Evolutionary conservation across 2,888 invertebrate species (phyloP).

Genomic region (Kryphioiulus occultus): DNA sequence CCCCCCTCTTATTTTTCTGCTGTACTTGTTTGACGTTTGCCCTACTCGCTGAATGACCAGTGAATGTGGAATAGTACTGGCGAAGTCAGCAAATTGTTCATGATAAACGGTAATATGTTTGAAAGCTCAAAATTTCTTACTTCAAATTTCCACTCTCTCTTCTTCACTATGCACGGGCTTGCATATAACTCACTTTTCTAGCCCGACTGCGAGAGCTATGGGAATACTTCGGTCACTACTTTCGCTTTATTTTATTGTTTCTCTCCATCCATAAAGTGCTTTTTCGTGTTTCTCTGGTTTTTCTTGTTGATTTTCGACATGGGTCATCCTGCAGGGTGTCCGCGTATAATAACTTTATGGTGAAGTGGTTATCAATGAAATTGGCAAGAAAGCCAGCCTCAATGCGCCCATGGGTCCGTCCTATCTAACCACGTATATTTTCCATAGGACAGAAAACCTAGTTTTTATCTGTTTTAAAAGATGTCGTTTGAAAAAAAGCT

Average conservation of each 20-base stretch:
- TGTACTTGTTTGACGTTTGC: too few species aligned
- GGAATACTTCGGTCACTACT: constrained; percentile 21
- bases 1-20: too few species aligned
- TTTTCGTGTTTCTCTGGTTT: constrained; percentile 13
- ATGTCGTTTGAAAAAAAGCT: background rate
- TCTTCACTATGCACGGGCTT: background rate
- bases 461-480: background rate
- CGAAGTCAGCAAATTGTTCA: background rate
- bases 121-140: constrained; percentile 4
- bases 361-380: background rate
- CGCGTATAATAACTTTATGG: constrained; percentile 2
- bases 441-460: constrained; percentile 4
- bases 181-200: background rate
- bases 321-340: constrained; percentile 10
- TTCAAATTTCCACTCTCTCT: background rate
- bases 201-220: background rate
- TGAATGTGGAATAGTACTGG: background rate
- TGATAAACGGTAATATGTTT: constrained; percentile 12
- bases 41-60: too few species aligned
- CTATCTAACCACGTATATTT: background rate
- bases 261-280: constrained; percentile 23
- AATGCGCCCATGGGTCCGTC: constrained; percentile 4
- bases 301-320: constrained; percentile 3
- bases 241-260: constrained; percentile 23
- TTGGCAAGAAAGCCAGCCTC: constrained; percentile 14